Conservation (phyloP, 2,888 invertebrate species). For the Tyria jacobaeae region DNA sequence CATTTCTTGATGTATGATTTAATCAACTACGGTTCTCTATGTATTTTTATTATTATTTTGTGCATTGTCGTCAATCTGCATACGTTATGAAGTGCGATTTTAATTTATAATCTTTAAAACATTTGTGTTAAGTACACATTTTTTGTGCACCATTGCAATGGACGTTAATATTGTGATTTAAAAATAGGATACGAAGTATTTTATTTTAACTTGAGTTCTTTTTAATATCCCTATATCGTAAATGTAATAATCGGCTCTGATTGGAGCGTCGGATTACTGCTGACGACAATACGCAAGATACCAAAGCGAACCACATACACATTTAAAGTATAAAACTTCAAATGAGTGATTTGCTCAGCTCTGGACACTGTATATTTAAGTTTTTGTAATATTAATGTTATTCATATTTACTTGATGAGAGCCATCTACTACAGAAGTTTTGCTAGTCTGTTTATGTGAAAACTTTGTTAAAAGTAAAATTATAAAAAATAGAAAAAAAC, state of each 20-base stretch:
- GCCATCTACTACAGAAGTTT: neutral
- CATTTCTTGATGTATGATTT: constrained; percentile 3
- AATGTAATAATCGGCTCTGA: too few relatives aligned
- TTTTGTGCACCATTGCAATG: too few relatives aligned
- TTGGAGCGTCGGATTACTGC: too few relatives aligned
- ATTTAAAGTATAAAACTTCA: neutral
- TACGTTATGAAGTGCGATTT: too few relatives aligned
- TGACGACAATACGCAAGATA: neutral
- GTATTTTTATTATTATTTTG: neutral
- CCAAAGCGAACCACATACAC: neutral
- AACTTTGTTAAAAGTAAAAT: neutral
- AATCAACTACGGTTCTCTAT: neutral
- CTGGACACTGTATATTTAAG: constrained; percentile 4
- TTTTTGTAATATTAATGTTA: constrained; percentile 6
- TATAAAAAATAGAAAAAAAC: too few relatives aligned
- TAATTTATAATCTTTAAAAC: too few relatives aligned
- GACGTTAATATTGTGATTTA: too few relatives aligned
- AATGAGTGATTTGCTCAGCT: constrained; percentile 4
- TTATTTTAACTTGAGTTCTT: too few relatives aligned
- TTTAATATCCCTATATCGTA: too few relatives aligned
- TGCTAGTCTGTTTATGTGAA: too few relatives aligned
- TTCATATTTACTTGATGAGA: constrained; percentile 1
- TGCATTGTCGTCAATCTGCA: neutral
- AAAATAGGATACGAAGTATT: too few relatives aligned
- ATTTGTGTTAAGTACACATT: too few relatives aligned